Percentiles rank a stretch among this genome's conserved stretches.
Conservation (phyloP, 2,888 invertebrate genomes). For the Trichogramma dendrolimi region DNA sequence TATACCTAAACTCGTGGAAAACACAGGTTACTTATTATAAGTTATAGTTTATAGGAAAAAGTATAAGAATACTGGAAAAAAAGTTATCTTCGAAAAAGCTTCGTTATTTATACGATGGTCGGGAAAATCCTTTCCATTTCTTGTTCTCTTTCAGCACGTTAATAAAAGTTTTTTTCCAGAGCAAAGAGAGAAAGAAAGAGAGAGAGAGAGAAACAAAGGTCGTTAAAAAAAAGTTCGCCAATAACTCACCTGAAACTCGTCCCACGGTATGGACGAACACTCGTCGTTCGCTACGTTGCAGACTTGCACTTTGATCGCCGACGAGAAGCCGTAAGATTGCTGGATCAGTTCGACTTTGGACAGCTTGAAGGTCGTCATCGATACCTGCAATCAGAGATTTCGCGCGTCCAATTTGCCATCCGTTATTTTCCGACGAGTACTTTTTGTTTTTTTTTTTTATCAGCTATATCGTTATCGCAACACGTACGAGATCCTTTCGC, state of each 20-base stretch:
- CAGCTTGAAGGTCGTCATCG: slow-evolving; percentile 64
- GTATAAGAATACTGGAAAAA: too few relatives aligned
- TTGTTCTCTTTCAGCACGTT: too few relatives aligned
- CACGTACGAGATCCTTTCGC: slow-evolving; percentile 69
- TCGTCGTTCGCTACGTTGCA: slow-evolving; percentile 74
- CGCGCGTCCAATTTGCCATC: background rate
- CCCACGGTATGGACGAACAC: slow-evolving; percentile 85
- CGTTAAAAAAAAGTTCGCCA: background rate
- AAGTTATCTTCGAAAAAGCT: too few relatives aligned
- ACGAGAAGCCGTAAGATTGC: slow-evolving; percentile 65
- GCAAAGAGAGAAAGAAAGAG: background rate
- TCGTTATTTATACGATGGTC: too few relatives aligned
- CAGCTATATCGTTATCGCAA: background rate
- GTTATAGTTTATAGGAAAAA: too few relatives aligned
- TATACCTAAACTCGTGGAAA: too few relatives aligned
- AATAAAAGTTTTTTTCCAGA: background rate
- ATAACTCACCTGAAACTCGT: slow-evolving; percentile 80
- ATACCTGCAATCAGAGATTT: slow-evolving; percentile 48
- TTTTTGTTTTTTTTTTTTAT: background rate
- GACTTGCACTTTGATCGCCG: slow-evolving; percentile 66
- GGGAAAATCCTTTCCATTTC: too few relatives aligned
- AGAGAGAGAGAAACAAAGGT: background rate
- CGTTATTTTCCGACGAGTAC: too few relatives aligned
- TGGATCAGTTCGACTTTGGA: slow-evolving; percentile 71
- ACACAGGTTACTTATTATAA: too few relatives aligned